These are phyloP conservation scores for Struthidea cinerea DNA, from an alignment of 2,113 vertebrate species.

Conservation along the genomic window DNA sequence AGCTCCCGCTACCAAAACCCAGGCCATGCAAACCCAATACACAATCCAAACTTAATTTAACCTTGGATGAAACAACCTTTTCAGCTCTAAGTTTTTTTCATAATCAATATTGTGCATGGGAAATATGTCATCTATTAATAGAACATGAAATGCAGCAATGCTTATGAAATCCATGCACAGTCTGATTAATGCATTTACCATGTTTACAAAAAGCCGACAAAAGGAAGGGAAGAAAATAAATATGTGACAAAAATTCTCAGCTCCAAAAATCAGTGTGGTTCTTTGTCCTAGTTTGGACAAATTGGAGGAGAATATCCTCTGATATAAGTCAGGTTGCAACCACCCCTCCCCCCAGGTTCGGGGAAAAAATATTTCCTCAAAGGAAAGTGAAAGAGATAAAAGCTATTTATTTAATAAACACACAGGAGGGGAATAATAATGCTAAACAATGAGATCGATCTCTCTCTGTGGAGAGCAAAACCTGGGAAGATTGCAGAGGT, in stretches of 20 bases:
- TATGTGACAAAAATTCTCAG: constrained; percentile 18
- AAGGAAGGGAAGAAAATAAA: constrained; percentile 16
- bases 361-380: too few relatives aligned
- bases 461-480: too few relatives aligned
- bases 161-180: constrained; percentile 19
- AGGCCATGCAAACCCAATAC: neutral
- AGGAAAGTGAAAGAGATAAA: too few relatives aligned
- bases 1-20: rapidly evolving
- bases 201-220: constrained; percentile 18
- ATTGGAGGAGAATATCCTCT: too few relatives aligned
- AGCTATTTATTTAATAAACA: too few relatives aligned
- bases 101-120: neutral
- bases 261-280: constrained; percentile 14
- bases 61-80: neutral
- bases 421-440: too few relatives aligned
- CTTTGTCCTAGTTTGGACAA: too few relatives aligned
- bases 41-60: neutral
- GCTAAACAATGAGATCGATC: too few relatives aligned
- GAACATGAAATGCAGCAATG: constrained; percentile 27
- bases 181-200: constrained; percentile 49
- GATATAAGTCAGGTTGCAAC: too few relatives aligned
- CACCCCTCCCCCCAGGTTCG: too few relatives aligned
- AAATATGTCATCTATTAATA: constrained; percentile 49
- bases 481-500: too few relatives aligned
- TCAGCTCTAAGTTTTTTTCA: neutral